Evolutionary conservation across 1,140 invertebrate species (phyloP).

Genomic region (Laupala kohalensis): DNA sequence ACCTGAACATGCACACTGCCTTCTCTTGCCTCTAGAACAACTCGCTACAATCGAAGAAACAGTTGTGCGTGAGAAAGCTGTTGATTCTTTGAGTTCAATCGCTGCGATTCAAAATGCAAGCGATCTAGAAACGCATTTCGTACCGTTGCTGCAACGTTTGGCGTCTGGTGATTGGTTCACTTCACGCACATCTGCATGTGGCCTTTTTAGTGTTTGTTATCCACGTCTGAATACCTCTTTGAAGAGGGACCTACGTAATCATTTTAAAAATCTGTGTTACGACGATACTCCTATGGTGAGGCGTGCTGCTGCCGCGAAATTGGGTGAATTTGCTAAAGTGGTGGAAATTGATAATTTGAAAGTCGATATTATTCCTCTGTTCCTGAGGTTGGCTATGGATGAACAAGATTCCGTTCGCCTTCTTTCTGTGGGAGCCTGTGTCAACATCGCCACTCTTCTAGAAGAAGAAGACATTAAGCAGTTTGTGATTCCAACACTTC

Average conservation of each 20-base stretch:
- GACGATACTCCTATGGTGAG: constrained; percentile 99
- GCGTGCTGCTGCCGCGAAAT: constrained; percentile 90
- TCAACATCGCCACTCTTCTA: constrained; percentile 84
- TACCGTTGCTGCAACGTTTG: constrained; percentile 80
- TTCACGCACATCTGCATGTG: constrained; percentile 89
- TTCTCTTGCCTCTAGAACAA: constrained; percentile 88
- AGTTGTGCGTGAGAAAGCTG: constrained; percentile 97
- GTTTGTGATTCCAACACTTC: constrained; percentile 86
- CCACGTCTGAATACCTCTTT: constrained; percentile 29
- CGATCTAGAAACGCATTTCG: constrained; percentile 86
- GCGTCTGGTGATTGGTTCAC: constrained; percentile 95
- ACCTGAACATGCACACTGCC: constrained; percentile 85
- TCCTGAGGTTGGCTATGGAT: constrained; percentile 84
- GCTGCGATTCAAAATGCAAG: constrained; percentile 74
- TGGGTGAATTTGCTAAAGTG: constrained; percentile 96
- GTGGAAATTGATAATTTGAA: constrained; percentile 94
- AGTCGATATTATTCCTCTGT: constrained; percentile 93
- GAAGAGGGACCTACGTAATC: constrained; percentile 58
- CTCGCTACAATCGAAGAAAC: constrained; percentile 98
- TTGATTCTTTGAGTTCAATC: constrained; percentile 85
- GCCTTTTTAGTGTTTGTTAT: constrained; percentile 75
- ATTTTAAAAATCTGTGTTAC: constrained; percentile 90
- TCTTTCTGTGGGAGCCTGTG: constrained; percentile 92
- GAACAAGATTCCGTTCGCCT: constrained; percentile 96
- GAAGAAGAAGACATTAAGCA: constrained; percentile 76